Conservation (phyloP, 2,888 invertebrate species). For the Seira musarum region DNA sequence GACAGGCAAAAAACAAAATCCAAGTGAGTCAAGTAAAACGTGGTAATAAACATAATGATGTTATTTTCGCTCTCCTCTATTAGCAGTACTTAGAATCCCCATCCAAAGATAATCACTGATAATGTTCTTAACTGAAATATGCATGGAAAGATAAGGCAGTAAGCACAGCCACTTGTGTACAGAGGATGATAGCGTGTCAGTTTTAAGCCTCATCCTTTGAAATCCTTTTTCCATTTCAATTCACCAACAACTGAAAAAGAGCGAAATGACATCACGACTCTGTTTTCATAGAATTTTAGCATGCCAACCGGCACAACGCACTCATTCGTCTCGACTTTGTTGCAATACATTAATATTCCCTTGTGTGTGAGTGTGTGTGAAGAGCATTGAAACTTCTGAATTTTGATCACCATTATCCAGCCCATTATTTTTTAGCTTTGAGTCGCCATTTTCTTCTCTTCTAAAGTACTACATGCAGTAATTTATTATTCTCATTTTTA, state of each 20-base stretch:
- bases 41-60: conserved; percentile 56
- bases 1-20: conserved; percentile 36
- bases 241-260: background rate
- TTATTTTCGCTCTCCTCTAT: conserved; percentile 31
- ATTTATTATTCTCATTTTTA: background rate
- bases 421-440: background rate
- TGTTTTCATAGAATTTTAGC: background rate
- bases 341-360: no score
- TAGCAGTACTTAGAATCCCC: background rate
- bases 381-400: background rate
- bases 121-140: background rate
- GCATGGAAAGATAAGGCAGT: background rate
- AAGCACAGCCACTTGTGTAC: background rate
- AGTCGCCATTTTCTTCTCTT: background rate
- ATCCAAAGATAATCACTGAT: background rate
- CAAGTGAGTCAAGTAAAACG: conserved; percentile 32
- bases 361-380: no score
- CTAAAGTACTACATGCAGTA: background rate
- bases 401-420: background rate
- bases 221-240: background rate
- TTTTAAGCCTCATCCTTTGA: background rate
- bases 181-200: background rate
- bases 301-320: background rate
- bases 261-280: background rate
- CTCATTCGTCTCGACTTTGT: background rate